These are phyloP conservation scores for Amphiprion percula DNA, from an alignment of 2,113 vertebrate genomes.

Conservation along the genomic window DNA sequence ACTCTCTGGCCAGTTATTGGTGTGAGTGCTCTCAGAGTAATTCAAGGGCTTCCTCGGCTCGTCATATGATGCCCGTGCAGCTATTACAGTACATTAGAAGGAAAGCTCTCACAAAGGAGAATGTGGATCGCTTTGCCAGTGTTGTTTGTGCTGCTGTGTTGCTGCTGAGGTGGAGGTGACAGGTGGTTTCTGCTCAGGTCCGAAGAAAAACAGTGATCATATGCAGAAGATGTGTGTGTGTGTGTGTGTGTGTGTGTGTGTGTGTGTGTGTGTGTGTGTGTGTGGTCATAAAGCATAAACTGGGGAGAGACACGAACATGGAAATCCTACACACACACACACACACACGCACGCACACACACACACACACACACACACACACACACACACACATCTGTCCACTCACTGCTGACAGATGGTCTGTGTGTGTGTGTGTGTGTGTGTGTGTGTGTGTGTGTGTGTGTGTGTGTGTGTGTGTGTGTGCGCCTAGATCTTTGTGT, in stretches of 20 bases:
- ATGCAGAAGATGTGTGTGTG: background rate
- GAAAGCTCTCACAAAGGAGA: slow-evolving; percentile 39
- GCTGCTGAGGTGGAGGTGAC: slow-evolving; percentile 35
- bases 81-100: slow-evolving; percentile 71
- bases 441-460: background rate
- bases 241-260: background rate
- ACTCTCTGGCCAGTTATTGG: slow-evolving; percentile 54
- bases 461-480: background rate
- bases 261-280: no score
- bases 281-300: no score
- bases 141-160: slow-evolving; percentile 36
- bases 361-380: background rate
- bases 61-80: slow-evolving; percentile 66
- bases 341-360: no score
- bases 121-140: slow-evolving; percentile 39
- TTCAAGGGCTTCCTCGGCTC: slow-evolving; percentile 66
- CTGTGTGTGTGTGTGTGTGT: slow-evolving; percentile 9
- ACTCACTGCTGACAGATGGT: no score
- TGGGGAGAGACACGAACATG: no score
- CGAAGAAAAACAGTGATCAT: background rate
- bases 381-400: slow-evolving; percentile 59
- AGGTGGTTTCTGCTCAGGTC: slow-evolving; percentile 8
- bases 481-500: background rate
- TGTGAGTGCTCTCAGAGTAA: slow-evolving; percentile 74
- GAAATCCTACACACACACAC: no score